Evolutionary conservation across 2,113 vertebrate genomes (phyloP), one percentile per base, ranked within the genome.

Genomic region (Chroicocephalus ridibundus): DNA sequence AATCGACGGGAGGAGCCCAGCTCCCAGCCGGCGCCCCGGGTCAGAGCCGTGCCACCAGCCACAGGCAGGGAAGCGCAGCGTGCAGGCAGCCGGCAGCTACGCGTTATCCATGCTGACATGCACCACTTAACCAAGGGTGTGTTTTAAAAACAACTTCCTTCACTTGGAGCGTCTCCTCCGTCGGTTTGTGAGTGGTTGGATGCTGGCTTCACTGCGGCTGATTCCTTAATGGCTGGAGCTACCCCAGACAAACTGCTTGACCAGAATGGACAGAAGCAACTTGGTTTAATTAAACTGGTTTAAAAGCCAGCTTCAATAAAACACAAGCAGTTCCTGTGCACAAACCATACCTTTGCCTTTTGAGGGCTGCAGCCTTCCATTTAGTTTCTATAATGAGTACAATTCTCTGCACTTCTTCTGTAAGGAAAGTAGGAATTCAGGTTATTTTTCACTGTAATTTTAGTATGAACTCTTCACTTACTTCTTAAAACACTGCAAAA

Each of bases 21-120:
- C 10, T 47, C 70, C 46, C 58, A 2, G 42, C 55, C 2, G 42
- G 24, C 2, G 0, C 9, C 55, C 49, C 9, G 3, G 40, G 22
- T 7, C 3, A 27, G 24, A 51, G 69, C 71, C 2, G 1, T 80
- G 92, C 25, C 68, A 38, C 51, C 38, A 9, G 68, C 25, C 19
- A 34, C 49, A 13, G 61, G 46, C 80, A 47, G 29, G 24, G 72
- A 15, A 42, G 47, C 20, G 0, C 42, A 31, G 15, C 1, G 4
- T 2, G 4, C 9, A 10, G 87, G 76, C 88, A n/a, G 52, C 4
- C 18, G 0, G 19, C 58, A 24, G 58, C 19, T 38, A 0, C 0
- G 9, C 27, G 0, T 46, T n/a, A 38, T 32, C 51, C 3, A 8
- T 32, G 15, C 66, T 9, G 8, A 32, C 26, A 6, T 2, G 21